Evolutionary conservation across 2,113 vertebrate genomes (phyloP).

Genomic region (Sciurus niger): DNA sequence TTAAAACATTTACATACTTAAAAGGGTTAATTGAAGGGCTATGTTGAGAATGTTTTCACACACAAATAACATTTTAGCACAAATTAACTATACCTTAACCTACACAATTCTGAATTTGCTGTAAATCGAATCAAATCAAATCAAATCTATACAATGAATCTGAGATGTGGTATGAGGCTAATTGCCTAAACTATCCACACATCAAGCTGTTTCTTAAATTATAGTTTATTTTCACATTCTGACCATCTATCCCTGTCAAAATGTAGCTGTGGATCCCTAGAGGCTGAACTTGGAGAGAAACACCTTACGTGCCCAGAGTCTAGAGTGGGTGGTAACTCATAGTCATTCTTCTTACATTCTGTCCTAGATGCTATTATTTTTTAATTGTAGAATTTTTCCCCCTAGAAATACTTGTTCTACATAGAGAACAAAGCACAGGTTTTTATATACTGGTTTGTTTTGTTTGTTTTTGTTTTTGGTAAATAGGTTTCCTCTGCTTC

Average conservation of each 20-base stretch:
- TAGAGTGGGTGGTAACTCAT: background rate
- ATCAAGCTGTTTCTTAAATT: background rate
- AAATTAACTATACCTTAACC: background rate
- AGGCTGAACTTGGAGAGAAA: background rate
- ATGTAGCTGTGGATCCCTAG: background rate
- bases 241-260: background rate
- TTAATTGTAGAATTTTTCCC: background rate
- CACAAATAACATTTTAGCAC: background rate
- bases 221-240: background rate
- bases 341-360: background rate
- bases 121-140: background rate
- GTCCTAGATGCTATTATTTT: background rate
- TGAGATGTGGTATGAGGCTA: background rate
- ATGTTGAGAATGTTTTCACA: background rate
- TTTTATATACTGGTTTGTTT: slow-evolving; percentile 65
- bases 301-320: rapidly evolving
- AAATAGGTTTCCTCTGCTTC: slow-evolving; percentile 59
- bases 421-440: slow-evolving; percentile 52
- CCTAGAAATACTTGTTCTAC: background rate
- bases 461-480: background rate
- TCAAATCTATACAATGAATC: background rate
- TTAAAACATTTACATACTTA: background rate
- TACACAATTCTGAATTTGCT: background rate
- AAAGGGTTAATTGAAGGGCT: background rate
- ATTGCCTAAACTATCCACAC: background rate